These are phyloP conservation scores for Aptenodytes forsteri DNA, from an alignment of 2,113 vertebrate species.

Conservation along the genomic window DNA sequence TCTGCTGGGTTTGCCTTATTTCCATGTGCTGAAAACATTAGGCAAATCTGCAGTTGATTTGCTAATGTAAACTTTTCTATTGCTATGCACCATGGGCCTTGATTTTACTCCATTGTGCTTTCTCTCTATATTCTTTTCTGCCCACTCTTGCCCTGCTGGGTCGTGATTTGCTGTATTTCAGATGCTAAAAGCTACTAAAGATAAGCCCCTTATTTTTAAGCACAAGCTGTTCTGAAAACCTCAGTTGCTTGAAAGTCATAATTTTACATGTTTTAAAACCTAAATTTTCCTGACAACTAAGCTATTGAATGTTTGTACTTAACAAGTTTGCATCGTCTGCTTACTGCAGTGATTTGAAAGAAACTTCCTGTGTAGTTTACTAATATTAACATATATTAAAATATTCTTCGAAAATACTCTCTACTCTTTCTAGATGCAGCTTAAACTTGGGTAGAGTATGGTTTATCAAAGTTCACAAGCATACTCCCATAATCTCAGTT, in stretches of 20 bases:
- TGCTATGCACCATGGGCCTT: background rate
- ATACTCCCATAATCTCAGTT: background rate
- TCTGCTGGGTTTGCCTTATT: background rate
- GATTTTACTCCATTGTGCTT: slow-evolving; percentile 16
- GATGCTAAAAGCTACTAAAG: slow-evolving; percentile 1
- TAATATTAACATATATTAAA: background rate
- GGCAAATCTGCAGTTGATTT: slow-evolving; percentile 24
- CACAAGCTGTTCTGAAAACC: slow-evolving; percentile 10
- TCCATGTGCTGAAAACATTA: background rate
- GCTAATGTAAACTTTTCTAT: slow-evolving; percentile 37
- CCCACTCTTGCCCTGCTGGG: slow-evolving; percentile 14
- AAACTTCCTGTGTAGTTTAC: background rate
- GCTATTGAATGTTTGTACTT: background rate
- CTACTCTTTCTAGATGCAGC: background rate
- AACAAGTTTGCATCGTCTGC: background rate
- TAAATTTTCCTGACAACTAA: background rate
- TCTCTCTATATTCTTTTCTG: background rate
- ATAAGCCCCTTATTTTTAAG: background rate
- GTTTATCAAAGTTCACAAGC: background rate
- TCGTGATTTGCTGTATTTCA: slow-evolving; percentile 34
- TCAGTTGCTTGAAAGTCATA: background rate
- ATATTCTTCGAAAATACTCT: background rate
- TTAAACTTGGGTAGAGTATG: background rate
- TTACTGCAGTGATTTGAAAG: background rate
- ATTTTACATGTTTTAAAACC: background rate